Percentiles rank a stretch among this genome's conserved stretches.
Evolutionary conservation across 2,113 vertebrate genomes (phyloP).

Genomic region (Podarcis muralis): DNA sequence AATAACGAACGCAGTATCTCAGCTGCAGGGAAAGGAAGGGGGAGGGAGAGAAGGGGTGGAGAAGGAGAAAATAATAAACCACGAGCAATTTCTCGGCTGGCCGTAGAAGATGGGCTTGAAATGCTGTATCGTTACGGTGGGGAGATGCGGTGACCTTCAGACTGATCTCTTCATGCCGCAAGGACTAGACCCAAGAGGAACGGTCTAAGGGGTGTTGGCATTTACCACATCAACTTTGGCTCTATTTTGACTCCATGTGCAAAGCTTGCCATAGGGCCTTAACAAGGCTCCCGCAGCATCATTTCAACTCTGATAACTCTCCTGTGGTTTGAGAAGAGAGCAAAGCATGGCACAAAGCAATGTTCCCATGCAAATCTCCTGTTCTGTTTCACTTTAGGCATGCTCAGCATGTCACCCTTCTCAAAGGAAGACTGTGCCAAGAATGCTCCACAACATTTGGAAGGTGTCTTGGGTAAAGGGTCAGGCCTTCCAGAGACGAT

Average conservation of each 20-base stretch:
- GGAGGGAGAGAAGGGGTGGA: slow-evolving; percentile 20
- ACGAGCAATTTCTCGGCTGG: slow-evolving; percentile 64
- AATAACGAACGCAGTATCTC: slow-evolving; percentile 67
- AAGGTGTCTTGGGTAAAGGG: neutral
- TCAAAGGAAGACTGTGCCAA: neutral
- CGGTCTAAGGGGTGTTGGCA: slow-evolving; percentile 51
- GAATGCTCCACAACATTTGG: neutral
- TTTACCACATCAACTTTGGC: slow-evolving; percentile 26
- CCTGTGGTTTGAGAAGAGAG: neutral
- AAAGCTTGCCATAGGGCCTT: slow-evolving; percentile 37
- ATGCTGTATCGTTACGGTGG: slow-evolving; percentile 66
- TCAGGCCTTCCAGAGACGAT: neutral
- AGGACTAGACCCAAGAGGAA: slow-evolving; percentile 57
- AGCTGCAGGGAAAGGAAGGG: slow-evolving; percentile 48
- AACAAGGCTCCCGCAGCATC: slow-evolving; percentile 22
- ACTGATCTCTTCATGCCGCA: slow-evolving; percentile 52
- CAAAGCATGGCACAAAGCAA: neutral
- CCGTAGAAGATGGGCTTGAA: slow-evolving; percentile 64
- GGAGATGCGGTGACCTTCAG: slow-evolving; percentile 70
- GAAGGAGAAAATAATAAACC: slow-evolving; percentile 52
- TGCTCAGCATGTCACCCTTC: too few species aligned
- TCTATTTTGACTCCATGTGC: slow-evolving; percentile 48
- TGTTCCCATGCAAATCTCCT: neutral
- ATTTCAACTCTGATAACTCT: neutral
- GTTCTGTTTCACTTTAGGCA: neutral